Percentiles rank a stretch among this genome's conserved stretches.
phyloP scores from a whole-genome alignment of 2,113 vertebrate genomes.

The Corythornis cristatus region DNA sequence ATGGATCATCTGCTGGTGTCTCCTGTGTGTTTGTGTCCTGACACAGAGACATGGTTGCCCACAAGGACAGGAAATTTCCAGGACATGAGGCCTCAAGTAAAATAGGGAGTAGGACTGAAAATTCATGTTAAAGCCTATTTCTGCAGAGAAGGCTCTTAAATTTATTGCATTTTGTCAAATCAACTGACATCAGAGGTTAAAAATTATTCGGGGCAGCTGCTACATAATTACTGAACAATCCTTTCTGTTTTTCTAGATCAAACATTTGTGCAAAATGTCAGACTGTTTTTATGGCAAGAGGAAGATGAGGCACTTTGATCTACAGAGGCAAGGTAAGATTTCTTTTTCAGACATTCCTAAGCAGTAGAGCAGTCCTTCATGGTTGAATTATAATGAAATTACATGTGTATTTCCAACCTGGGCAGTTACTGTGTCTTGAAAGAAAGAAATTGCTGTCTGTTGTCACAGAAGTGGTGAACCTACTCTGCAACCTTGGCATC shows the following conservation, averaged over 20 bases:
- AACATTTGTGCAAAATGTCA: background rate
- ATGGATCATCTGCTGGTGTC: background rate
- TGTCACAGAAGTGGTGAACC: background rate
- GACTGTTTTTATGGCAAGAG: background rate
- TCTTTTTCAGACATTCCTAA: background rate
- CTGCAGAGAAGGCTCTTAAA: background rate
- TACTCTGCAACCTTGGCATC: background rate
- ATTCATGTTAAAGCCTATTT: background rate
- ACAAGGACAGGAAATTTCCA: background rate
- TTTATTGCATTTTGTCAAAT: background rate
- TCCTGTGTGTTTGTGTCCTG: background rate
- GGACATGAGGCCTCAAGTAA: background rate
- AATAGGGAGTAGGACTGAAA: background rate
- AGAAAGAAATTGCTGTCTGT: background rate
- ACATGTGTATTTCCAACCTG: background rate
- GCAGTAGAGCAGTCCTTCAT: background rate
- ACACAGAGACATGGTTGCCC: background rate
- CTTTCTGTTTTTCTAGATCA: background rate
- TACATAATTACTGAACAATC: background rate
- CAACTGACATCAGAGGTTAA: background rate
- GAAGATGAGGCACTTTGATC: background rate
- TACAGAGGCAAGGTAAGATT: background rate
- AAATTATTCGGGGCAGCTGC: background rate
- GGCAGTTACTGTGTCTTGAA: background rate
- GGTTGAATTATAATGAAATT: background rate